Base-by-base conservation (phyloP, 2,888 invertebrate genomes). In the Ochropleura plecta region DNA sequence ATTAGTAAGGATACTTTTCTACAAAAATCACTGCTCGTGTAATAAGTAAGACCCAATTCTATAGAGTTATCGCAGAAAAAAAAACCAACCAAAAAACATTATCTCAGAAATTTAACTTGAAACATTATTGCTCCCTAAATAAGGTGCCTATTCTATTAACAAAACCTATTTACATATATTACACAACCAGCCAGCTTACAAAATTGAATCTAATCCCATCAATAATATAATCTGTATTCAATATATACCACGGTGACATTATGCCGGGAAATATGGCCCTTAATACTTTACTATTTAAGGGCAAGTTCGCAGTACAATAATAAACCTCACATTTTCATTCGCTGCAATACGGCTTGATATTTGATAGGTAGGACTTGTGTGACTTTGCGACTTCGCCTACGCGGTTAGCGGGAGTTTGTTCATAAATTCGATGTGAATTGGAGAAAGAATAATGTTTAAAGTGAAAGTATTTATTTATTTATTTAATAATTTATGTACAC, bases 261-360 rank as follows among this genome's bases (percentile, higher is more conserved):
- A 84, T 70, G 55, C 55, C 46, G 51, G 65, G 80, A 76, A 80
- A 74, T 80, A 80, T 42, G 51, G 66, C 46, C 71, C 44, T 84
- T 80, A 79, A 83, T 83, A 78, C 76, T 57, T 81, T 76, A 57
- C 84, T 73, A 64, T 85, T 73, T 82, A 80, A 76, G 66, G 83
- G 70, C 68, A 74, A 63, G 73, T 81, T 80, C 20, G 78, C 55
- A 53, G 62, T 53, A 63, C 71, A 72, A 85, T 76, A 85, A 82
- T 85, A 85, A 85, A 81, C 80, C 57, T 73, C 71, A 75, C 57
- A 76, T 78, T 65, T 83, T 85, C 77, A 85, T 85, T 84, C 73
- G 69, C 70, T 70, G 53, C 60, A 75, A 62, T 63, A 76, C 62
- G 42, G 60, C 30, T 57, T 55, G 73, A 62, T 69, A 75, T 75